Base-by-base conservation (phyloP, 2,113 vertebrate species). In the Nannospalax galili region DNA sequence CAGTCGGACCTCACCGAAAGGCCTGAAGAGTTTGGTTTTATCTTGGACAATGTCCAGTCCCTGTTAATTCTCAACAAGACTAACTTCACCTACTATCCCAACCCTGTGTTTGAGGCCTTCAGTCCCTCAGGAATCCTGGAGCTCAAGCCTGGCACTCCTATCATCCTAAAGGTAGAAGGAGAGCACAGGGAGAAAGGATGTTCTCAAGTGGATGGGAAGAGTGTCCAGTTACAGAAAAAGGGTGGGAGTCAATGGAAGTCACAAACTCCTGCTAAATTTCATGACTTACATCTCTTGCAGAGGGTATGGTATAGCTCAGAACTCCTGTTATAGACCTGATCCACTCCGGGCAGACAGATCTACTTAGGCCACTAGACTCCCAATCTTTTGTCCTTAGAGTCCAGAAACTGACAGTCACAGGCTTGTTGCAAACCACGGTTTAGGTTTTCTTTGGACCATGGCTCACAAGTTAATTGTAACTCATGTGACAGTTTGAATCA, bases 1-100 rank as follows among this genome's bases (percentile, higher is more conserved):
- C 99, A 99, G 28, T 98, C 98, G 0, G 99, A 99, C 69, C 97
- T 98, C 0, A 98, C 98, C 0, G 99, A 99, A 93, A 98, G 98
- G 40, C 99, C 99, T 0, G 99, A 99, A 35, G 99, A 99, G 97
- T 99, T 99, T 48, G 99, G 99, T 93, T 99, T 99, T 93, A 99
- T 99, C 97, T 98, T 99, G 93, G 99, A 99, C 92, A 99, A 99
- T 0, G 99, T 99, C 48, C 99, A 99, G 94, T 98, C 99, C 3
- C 98, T 99, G 92, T 98, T 99, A 84, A 99, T 99, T 16, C 99
- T 99, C 97, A 99, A 99, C 97, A 99, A 98, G 98, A 99, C 99
- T 96, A 99, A 99, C 97, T 99, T 99, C 90, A 99, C 99, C 93
- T 99, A 99, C 97, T 99, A 99, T 35, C 99, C 99, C 62, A 99